Base-by-base conservation (phyloP, 2,797 vertebrate genomes). In the Acomys russatus region DNA sequence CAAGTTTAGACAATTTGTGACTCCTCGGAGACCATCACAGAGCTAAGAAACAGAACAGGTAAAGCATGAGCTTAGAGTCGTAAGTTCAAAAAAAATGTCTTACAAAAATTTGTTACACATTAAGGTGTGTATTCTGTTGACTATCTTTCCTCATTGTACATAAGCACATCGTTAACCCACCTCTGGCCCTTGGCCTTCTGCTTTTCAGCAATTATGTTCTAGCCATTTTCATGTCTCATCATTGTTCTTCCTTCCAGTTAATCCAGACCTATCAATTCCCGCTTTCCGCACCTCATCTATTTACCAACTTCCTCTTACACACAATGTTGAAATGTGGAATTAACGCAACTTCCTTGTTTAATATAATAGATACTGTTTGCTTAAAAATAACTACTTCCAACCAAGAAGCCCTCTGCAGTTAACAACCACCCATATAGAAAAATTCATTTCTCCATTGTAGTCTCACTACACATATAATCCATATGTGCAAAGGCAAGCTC, bases 1-100 rank as follows among this genome's bases (percentile, higher is more conserved):
- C 71, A 96, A 97, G 56, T 49, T 92, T 84, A 70, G 51, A 56
- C 38, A 86, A 78, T 85, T 30, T 92, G 28, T 76, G n/a, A 9
- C 23, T 93, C 51, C 49, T 54, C 8, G 28, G 70, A 87, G 11
- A 92, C 64, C 68, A 88, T 74, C 49, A 84, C 30, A 88, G 8
- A 61, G 82, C 54, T 68, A 92, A 94, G 82, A 92, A 92, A 88
- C 18, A 66, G 38, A 61, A 49, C 1, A 85, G 33, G 61, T 78
- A 33, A 86, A 95, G 77, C 22, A 64, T 8, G 18, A 94, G 20
- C 22, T 38, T 66, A 88, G 61, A 92, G 35, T 87, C 25, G 1
- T 71, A 87, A 87, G 49, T 87, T 87, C 11, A 71, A 71, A 44
- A 44, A 44, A 86, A 86, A 38, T 38, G 9, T 61, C 89, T 91